Evolutionary conservation across 2,888 invertebrate species (phyloP), one percentile per base, ranked within the genome.

Genomic region (Ophonus ardosiacus): DNA sequence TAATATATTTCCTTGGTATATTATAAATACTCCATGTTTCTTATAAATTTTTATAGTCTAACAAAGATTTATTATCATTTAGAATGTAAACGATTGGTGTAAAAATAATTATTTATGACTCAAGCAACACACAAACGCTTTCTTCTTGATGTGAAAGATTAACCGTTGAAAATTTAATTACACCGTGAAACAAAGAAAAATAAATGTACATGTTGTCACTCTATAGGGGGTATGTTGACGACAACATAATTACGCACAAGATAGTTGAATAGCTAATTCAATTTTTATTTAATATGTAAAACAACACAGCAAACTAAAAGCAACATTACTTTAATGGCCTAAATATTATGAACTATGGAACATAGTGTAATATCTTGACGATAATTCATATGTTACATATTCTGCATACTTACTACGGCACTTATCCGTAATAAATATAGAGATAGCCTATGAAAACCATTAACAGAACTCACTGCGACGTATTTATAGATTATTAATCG

Each of bases 401-500:
- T 40, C 31, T 15, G 31, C 71, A 31, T 65, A 65, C 21, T 3
- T 71, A 40, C 40, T 15, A 71, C 7, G 8, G 31, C n/a, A 6
- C n/a, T 15, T 31, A 71, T 40, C 40, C 43, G 40, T 18, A 71
- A 40, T 71, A 71, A 71, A 71, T 71, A 65, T 65, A 13, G 38
- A 71, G 71, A 31, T 24, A 15, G 68, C 68, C 13, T 24, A 18
- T 21, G 8, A 21, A 8, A 63, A 63, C 63, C 51, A 10, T 10
- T 51, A 74, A 74, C 74, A 74, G 40, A 38, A 15, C 51, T n/a
- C 21, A 51, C 51, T 74, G 40, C 74, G 8, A 13, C 74, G 43
- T 43, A 40, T 56, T 51, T 51, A 51, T 74, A 74, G 74, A 38
- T 38, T 38, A 68, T 68, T 68, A 68, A 68, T 68, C 13, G 68